Conservation (phyloP, 2,113 vertebrate genomes). For the Clarias magur region DNA sequence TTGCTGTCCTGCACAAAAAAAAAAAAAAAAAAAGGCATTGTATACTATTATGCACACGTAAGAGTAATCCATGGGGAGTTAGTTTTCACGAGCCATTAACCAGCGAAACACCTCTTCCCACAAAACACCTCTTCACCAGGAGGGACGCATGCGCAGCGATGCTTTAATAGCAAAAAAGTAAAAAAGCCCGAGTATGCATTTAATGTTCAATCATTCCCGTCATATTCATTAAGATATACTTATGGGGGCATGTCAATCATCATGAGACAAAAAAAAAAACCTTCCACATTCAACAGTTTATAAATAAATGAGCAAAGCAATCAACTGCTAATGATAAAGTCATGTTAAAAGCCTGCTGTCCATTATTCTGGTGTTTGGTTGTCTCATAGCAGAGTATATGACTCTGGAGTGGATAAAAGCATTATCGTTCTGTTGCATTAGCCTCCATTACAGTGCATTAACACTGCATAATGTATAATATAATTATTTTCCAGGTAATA, state of each 20-base stretch:
- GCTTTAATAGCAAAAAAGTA: neutral
- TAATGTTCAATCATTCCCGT: neutral
- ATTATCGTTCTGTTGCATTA: slow-evolving; percentile 58
- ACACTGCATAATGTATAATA: slow-evolving; percentile 56
- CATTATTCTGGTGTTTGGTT: slow-evolving; percentile 43
- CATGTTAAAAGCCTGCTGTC: slow-evolving; percentile 18
- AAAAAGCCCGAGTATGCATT: neutral
- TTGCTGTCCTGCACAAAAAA: neutral
- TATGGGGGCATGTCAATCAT: neutral
- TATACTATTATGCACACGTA: neutral
- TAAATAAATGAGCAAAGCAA: neutral
- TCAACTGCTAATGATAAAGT: slow-evolving; percentile 7
- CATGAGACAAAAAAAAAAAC: neutral
- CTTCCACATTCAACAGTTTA: neutral
- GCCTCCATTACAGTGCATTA: slow-evolving; percentile 53
- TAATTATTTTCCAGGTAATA: slow-evolving; percentile 21
- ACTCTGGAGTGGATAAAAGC: slow-evolving; percentile 37
- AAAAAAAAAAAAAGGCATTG: neutral
- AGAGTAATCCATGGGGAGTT: neutral
- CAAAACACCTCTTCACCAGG: neutral
- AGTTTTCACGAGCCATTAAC: neutral
- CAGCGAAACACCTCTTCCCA: neutral
- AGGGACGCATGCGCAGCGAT: neutral
- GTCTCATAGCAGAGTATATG: slow-evolving; percentile 7
- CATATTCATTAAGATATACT: slow-evolving; percentile 35